Percentiles rank a stretch among this genome's conserved stretches.
Conservation (phyloP, 2,113 vertebrate species). For the Eudyptes chrysolophus region DNA sequence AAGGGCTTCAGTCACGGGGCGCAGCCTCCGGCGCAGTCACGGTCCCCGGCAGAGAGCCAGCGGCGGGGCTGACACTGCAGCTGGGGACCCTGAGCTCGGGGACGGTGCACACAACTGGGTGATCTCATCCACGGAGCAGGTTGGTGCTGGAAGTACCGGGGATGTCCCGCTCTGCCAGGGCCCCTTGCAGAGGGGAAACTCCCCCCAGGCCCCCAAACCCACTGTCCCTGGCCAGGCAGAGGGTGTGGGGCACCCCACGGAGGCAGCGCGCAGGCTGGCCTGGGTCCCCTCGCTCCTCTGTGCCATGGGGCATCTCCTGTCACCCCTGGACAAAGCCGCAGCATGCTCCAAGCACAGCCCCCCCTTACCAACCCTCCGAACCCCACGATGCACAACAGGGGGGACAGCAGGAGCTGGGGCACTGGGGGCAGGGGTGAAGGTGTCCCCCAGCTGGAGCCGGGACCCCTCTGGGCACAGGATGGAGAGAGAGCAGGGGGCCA, state of each 20-base stretch:
- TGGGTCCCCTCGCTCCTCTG: accelerated
- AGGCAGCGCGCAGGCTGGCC: neutral
- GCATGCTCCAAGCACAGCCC: no score
- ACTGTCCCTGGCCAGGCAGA: neutral
- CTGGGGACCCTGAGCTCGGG: neutral
- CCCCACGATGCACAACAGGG: accelerated
- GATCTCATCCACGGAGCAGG: accelerated
- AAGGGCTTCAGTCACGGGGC: neutral
- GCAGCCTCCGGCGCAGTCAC: neutral
- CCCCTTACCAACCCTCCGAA: neutral
- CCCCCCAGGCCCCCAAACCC: neutral
- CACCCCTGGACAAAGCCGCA: neutral
- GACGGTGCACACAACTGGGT: accelerated
- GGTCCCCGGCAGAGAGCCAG: neutral
- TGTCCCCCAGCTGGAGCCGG: neutral
- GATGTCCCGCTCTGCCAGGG: accelerated
- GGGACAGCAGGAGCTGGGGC: neutral
- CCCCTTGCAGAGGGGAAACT: neutral
- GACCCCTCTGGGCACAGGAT: neutral
- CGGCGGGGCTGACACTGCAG: neutral
- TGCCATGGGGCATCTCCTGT: neutral
- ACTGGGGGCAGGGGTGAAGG: neutral
- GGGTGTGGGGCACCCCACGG: neutral
- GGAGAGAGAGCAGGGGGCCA: neutral
- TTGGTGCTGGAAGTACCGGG: neutral